Evolutionary conservation across 2,113 vertebrate genomes (phyloP), one percentile per base, ranked within the genome.

Genomic region (Epinephelus moara): DNA sequence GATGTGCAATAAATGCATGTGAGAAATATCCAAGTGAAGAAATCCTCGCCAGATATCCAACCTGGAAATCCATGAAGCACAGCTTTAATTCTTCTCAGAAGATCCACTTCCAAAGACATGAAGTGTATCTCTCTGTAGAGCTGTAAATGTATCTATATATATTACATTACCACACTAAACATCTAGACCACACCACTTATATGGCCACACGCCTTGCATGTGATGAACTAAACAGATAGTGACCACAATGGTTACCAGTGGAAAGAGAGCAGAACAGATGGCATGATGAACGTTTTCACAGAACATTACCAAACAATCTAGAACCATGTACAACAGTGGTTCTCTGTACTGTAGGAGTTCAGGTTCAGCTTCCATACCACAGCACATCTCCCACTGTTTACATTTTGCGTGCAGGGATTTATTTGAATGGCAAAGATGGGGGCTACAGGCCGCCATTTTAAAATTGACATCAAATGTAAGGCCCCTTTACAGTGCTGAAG

Each of bases 91-190:
- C 21, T 69, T 18, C 10, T 30, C 80, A 23, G 53, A 52, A 30
- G 19, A 17, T 66, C 4, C 55, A 47, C 17, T 37, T 61, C 67
- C 25, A 59, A 47, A 67, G 8, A 47, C n/a, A n/a, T 52, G 55
- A 63, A 23, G 55, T 67, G 47, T 37, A 13, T 75, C 42, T 78
- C 19, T 75, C 56, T 60, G 59, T 50, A 17, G 57, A 69, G 25
- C 40, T 55, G 77, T 64, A 40, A 66, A 15, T 40, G 21, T n/a
- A 70, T 81, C 67, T 75, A 53, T 81, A 77, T 81, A 72, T 81
- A 72, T 88, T 67, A 79, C 84, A 66, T 64, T 37, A 79, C 87
- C 85, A 74, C 76, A 67, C 66, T 74, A 64, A 90, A 83, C 75
- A 69, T 69, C 21, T 15, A 23, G 42, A 81, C 83, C 68, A 3